Base-by-base conservation (phyloP, 2,888 invertebrate genomes). In the Xestobium rufovillosum region DNA sequence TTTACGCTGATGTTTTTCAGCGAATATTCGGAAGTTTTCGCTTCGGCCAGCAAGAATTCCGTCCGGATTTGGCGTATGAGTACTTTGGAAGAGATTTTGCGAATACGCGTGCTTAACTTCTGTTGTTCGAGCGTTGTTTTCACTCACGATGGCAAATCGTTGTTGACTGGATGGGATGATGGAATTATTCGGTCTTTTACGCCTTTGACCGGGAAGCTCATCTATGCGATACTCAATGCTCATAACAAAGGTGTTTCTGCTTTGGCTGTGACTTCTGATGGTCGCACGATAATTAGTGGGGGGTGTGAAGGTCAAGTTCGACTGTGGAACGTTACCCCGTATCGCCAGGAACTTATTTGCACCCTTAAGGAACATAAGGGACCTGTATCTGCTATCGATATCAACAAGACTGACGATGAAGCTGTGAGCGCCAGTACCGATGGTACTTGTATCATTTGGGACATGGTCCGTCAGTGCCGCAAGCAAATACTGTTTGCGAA, bases 371-470 rank as follows among this genome's bases (percentile, higher is more conserved):
- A 94, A 56, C 95, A 95, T 68, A 84, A 88, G 34, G 89, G 86
- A 6, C 82, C 86, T 0, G 83, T 94, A 38, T 83, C 90, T 0
- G 80, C 83, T 14, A 76, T 94, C 47, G 78, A 83, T 45, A 77
- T 92, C 38, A 83, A 83, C 15, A 73, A 75, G 41, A 76, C 80
- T 53, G 79, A 89, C 55, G 76, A 74, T 1, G 86, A 89, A 62
- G 87, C 90, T 0, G 84, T 90, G 10, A 90, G 90, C 55, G 84
- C 92, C 0, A 87, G 90, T 28, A 83, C 83, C 0, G 95, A 95
- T 65, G 94, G 95, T 8, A 87, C 90, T 3, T 89, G 89, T 58
- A 89, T 95, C 47, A 80, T 95, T 43, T 95, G 95, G 95, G 87
- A 92, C 57, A 69, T 94, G 12, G 65, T 75, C 80, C 49, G 87